These are phyloP conservation scores for Edolisoma coerulescens DNA, from an alignment of 2,113 vertebrate species.

Conservation along the genomic window DNA sequence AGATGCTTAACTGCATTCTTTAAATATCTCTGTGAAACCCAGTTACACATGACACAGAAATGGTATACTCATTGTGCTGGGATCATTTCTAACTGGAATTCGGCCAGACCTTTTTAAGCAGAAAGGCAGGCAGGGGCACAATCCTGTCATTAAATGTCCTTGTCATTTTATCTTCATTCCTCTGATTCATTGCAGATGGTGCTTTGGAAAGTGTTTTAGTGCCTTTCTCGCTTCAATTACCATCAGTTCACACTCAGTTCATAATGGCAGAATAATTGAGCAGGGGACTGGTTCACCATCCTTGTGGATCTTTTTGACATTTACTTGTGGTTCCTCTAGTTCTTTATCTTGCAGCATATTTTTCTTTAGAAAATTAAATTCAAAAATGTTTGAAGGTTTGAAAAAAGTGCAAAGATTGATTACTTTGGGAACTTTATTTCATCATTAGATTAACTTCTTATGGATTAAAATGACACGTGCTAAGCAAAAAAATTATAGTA, in stretches of 20 bases:
- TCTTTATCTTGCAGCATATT: not conserved
- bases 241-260: constrained; percentile 43
- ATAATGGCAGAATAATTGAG: constrained; percentile 33
- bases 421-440: constrained; percentile 7
- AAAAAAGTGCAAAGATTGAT: not conserved
- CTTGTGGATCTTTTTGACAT: constrained; percentile 20
- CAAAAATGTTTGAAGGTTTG: not conserved
- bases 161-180: constrained; percentile 68
- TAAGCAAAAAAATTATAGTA: not conserved
- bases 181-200: constrained; percentile 66
- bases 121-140: constrained; percentile 47
- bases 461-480: not conserved
- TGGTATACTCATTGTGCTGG: constrained; percentile 3
- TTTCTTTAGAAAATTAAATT: constrained; percentile 19
- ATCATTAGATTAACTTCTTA: not conserved
- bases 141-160: constrained; percentile 54
- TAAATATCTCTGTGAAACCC: constrained; percentile 52
- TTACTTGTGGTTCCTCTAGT: not conserved
- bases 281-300: not conserved
- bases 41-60: constrained; percentile 41
- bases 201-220: constrained; percentile 41
- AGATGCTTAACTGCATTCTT: constrained; percentile 69
- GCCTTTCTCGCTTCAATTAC: constrained; percentile 38
- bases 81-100: constrained; percentile 59
- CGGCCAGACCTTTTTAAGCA: constrained; percentile 55